A percentile compares a stretch with the other conserved stretches of the same genome.
phyloP scores from a whole-genome alignment of 2,797 vertebrate species.

The Smutsia gigantea region DNA sequence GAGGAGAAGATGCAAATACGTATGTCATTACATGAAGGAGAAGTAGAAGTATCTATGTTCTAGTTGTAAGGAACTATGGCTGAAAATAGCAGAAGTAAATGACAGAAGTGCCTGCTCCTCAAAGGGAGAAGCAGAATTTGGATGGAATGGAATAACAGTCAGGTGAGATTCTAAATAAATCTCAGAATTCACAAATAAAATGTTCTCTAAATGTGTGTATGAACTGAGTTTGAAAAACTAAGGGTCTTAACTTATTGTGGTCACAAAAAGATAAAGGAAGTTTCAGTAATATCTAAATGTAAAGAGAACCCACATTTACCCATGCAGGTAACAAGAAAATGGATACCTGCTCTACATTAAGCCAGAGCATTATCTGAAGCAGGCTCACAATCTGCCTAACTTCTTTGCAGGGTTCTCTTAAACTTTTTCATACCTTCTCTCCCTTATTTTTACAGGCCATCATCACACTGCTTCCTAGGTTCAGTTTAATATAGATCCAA shows the following conservation, averaged over 20 bases:
- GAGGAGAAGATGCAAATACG: not conserved
- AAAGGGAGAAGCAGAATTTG: constrained; percentile 11
- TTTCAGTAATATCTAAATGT: not conserved
- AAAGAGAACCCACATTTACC: constrained; percentile 17
- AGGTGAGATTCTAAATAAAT: constrained; percentile 27
- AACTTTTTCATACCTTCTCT: constrained; percentile 15
- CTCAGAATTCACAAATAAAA: not conserved
- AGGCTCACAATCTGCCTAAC: not conserved
- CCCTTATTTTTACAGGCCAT: constrained; percentile 31
- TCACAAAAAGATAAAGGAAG: constrained; percentile 33
- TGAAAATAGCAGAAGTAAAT: not conserved
- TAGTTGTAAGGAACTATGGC: not conserved
- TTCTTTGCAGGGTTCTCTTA: constrained; percentile 23
- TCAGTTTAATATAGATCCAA: not conserved
- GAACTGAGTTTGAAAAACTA: constrained; percentile 22
- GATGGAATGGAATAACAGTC: not conserved
- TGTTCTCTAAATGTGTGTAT: constrained; percentile 11
- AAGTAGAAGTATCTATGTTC: not conserved
- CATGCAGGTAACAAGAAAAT: not conserved
- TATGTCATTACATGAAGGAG: not conserved
- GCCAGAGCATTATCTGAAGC: not conserved
- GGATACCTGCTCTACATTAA: not conserved
- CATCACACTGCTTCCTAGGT: not conserved
- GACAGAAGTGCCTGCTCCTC: not conserved
- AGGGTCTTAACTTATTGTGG: not conserved